These are phyloP conservation scores for Mus spicilegus DNA, from an alignment of 2,113 vertebrate genomes.

Conservation along the genomic window DNA sequence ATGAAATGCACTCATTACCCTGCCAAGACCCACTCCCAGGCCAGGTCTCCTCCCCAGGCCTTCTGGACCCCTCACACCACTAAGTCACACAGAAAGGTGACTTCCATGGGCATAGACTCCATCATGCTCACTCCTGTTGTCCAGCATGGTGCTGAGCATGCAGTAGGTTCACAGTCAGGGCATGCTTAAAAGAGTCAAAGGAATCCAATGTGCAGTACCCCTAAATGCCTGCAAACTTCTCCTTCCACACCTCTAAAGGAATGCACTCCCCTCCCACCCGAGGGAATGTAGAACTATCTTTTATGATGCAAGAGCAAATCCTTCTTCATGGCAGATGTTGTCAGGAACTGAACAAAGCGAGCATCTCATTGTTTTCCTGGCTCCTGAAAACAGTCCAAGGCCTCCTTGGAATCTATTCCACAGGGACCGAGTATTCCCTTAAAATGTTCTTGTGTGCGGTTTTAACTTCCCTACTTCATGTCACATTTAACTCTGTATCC, in stretches of 20 bases:
- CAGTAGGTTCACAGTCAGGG: not conserved
- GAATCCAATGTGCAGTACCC: not conserved
- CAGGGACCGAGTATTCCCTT: not conserved
- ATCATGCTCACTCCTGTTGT: not conserved
- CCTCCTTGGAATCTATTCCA: not conserved
- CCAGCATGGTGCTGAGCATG: not conserved
- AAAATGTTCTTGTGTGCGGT: not conserved
- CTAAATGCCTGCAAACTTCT: not conserved
- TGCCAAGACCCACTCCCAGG: no score
- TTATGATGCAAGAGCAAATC: not conserved
- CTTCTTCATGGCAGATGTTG: not conserved
- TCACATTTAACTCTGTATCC: not conserved
- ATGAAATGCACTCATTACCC: not conserved
- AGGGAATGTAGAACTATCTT: not conserved
- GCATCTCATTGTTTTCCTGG: not conserved
- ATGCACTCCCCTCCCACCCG: not conserved
- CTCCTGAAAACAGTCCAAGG: not conserved
- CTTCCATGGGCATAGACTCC: not conserved
- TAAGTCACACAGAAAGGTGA: not conserved
- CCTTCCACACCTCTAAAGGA: not conserved
- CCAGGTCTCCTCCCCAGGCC: not conserved
- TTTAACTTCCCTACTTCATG: not conserved
- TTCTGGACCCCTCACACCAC: not conserved
- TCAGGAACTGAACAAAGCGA: not conserved
- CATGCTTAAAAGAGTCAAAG: not conserved